Evolutionary conservation across 2,113 vertebrate genomes (phyloP).

Genomic region (Pteruthius melanotis): DNA sequence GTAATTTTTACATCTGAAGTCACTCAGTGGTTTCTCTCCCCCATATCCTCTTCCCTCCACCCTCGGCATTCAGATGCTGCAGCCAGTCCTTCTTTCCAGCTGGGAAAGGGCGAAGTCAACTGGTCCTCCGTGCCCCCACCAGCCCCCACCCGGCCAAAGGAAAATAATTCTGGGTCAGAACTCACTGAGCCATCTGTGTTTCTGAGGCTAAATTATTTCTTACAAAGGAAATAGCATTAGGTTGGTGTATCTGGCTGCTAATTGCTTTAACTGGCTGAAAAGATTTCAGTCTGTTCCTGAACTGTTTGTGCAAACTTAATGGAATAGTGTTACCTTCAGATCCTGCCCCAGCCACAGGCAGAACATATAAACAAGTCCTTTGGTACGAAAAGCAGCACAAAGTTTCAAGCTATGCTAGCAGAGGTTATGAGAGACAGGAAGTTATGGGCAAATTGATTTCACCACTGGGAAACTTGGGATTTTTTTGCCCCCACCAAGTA

Average conservation of each 20-base stretch:
- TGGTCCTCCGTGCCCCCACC: background rate
- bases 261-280: conserved; percentile 58
- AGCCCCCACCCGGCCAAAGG: background rate
- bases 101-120: background rate
- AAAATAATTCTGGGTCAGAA: conserved; percentile 38
- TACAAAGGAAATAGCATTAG: conserved; percentile 55
- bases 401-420: conserved; percentile 62
- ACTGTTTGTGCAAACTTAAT: conserved; percentile 24
- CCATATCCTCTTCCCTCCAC: background rate
- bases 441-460: conserved; percentile 77
- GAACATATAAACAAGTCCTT: conserved; percentile 61
- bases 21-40: background rate
- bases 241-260: conserved; percentile 37
- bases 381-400: conserved; percentile 48
- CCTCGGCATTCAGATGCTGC: background rate
- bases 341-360: conserved; percentile 19
- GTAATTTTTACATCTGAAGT: conserved; percentile 23
- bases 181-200: conserved; percentile 39
- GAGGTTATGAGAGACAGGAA: conserved; percentile 68
- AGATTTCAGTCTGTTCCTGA: conserved; percentile 36
- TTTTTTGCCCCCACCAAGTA: conserved; percentile 57
- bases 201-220: conserved; percentile 53
- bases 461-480: conserved; percentile 67
- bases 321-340: conserved; percentile 48
- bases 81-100: background rate